Percentiles rank a stretch among this genome's conserved stretches.
Evolutionary conservation across 2,113 vertebrate genomes (phyloP).

Genomic region (Sinocyclocheilus anshuiensis): DNA sequence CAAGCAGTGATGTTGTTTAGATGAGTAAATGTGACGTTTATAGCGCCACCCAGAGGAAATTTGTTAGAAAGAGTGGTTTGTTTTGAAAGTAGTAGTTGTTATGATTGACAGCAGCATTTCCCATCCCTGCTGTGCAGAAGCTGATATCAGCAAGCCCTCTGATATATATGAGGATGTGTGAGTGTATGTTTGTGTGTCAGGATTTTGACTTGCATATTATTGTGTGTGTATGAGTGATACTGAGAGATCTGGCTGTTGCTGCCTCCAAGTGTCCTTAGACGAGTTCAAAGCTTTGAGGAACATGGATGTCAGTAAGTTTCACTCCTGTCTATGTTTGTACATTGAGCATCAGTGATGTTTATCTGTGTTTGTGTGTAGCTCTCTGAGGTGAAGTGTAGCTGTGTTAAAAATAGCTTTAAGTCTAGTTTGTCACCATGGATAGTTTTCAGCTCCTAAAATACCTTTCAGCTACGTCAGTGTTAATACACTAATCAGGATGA

Average conservation of each 20-base stretch:
- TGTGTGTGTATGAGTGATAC: background rate
- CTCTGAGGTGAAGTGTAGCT: background rate
- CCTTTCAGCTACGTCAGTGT: background rate
- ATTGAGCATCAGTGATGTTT: background rate
- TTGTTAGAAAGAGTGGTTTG: background rate
- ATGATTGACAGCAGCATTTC: constrained; percentile 16
- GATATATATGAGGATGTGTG: background rate
- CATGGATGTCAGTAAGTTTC: constrained; percentile 12
- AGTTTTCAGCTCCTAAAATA: background rate
- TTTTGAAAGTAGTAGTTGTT: background rate
- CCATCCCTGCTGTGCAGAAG: background rate
- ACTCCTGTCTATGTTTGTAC: constrained; percentile 1
- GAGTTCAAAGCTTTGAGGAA: background rate
- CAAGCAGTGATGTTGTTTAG: background rate
- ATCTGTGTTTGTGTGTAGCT: background rate
- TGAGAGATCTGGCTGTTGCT: background rate
- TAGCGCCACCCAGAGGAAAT: background rate
- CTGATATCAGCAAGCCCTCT: constrained; percentile 6
- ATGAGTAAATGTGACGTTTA: background rate
- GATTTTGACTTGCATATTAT: background rate
- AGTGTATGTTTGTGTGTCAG: background rate
- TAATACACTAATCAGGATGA: background rate
- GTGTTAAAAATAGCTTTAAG: background rate
- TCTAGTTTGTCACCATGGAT: background rate
- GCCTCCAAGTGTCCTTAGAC: background rate